Evolutionary conservation across 2,888 invertebrate genomes (phyloP), one percentile per base, ranked within the genome.

Genomic region (Anorthoa munda): DNA sequence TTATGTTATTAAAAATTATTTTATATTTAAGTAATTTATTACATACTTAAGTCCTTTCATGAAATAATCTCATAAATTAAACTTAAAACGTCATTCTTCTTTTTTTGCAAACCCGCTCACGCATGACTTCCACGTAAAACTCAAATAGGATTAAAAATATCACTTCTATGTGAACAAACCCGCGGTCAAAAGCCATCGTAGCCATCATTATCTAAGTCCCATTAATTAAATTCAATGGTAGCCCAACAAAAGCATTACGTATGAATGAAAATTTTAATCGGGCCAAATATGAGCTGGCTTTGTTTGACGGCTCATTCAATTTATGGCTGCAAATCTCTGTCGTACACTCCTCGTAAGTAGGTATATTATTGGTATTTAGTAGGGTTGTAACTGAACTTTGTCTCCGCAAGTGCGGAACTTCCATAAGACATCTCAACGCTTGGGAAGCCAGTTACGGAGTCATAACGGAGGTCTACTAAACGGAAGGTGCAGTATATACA

Each of bases 361-460:
- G 93, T 93, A 92, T 91, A 86, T 92, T 94, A 94, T 93, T 92
- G 89, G 92, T 93, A 93, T 93, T 95, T 94, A 94, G 93, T 86
- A 87, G 90, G 92, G 90, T 91, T 93, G 95, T 78, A 39, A 39
- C 39, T 39, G 39, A 9, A 39, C 0, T 39, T 39, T 9, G 39
- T 7, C 39, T 39, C 9, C 39, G 39, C 39, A 39, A 39, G 39
- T 39, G 39, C 39, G 39, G 39, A 39, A 39, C 9, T 39, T 1
- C 1, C 39, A 39, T 7, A 7, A 31, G 31, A 31, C 31, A 7
- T 9, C 39, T 0, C 39, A 1, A 39, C 39, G 39, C 39, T 39
- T 39, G 39, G 39, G 39, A 39, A 39, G 39, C 9, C 39, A 9
- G 39, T 39, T 39, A 39, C 39, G 39, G 39, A 39, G 9, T 39